Percentiles rank a stretch among this genome's conserved stretches.
These are phyloP conservation scores for Pipistrellus kuhlii DNA, from an alignment of 2,797 vertebrate species.

Conservation along the genomic window DNA sequence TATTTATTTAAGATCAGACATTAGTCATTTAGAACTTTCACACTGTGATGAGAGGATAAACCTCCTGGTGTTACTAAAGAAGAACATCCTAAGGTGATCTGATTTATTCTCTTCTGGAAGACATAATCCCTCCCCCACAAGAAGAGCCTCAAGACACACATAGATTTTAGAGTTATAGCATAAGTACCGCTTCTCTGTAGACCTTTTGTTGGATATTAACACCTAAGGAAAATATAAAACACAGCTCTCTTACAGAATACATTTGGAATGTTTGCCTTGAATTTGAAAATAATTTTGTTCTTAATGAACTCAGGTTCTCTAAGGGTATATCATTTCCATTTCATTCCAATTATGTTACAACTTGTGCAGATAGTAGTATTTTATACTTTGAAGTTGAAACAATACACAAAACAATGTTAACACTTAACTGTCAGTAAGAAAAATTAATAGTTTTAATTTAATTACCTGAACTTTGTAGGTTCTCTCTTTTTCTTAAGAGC, in stretches of 20 bases:
- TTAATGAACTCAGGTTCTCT: slow-evolving; percentile 2
- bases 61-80: background rate
- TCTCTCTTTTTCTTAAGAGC: background rate
- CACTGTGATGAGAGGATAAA: background rate
- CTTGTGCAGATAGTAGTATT: background rate
- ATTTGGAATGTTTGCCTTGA: background rate
- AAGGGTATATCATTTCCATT: background rate
- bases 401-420: background rate
- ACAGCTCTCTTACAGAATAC: background rate
- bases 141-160: background rate
- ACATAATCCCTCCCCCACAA: background rate
- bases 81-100: background rate
- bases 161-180: background rate
- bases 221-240: background rate
- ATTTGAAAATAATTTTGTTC: background rate
- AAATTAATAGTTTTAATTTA: background rate
- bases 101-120: background rate
- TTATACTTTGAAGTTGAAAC: background rate
- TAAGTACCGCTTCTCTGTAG: background rate
- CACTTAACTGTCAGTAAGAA: background rate
- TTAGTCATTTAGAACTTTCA: background rate
- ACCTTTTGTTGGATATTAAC: background rate
- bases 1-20: background rate
- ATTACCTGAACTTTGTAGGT: background rate
- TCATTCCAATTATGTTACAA: background rate